Conservation (phyloP, 2,113 vertebrate species). For the Aptenodytes forsteri region DNA sequence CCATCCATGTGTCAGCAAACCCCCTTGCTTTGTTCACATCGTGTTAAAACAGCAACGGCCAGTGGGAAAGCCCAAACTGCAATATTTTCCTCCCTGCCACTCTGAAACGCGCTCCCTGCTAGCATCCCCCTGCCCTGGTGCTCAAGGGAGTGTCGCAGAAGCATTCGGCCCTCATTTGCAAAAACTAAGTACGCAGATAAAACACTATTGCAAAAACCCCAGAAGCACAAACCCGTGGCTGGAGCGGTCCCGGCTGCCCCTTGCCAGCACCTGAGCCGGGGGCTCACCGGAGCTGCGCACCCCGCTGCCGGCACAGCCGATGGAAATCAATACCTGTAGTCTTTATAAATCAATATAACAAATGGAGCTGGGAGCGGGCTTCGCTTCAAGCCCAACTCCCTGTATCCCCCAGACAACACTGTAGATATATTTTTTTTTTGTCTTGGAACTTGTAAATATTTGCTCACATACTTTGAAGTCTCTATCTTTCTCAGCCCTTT, state of each 20-base stretch:
- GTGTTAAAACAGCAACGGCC: fast-evolving
- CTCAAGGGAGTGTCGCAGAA: background rate
- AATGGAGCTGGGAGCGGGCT: background rate
- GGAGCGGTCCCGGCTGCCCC: background rate
- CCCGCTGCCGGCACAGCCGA: fast-evolving
- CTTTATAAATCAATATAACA: constrained; percentile 43
- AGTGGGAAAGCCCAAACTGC: background rate
- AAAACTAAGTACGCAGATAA: background rate
- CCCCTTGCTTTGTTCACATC: background rate
- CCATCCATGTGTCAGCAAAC: background rate
- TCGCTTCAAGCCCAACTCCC: background rate
- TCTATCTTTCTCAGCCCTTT: constrained; percentile 20
- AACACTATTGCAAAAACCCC: background rate
- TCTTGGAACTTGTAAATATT: constrained; percentile 69
- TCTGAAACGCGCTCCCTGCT: fast-evolving
- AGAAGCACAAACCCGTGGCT: background rate
- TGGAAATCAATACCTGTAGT: background rate
- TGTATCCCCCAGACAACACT: constrained; percentile 31
- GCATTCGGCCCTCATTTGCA: background rate
- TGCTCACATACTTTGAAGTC: constrained; percentile 35
- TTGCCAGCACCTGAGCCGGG: background rate
- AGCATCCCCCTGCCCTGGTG: background rate
- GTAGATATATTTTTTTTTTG: constrained; percentile 22
- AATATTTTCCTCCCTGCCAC: background rate
- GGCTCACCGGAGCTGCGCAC: fast-evolving